Percentiles rank a stretch among this genome's conserved stretches.
Conservation (phyloP, 2,888 invertebrate species). For the Morpho achilles region DNA sequence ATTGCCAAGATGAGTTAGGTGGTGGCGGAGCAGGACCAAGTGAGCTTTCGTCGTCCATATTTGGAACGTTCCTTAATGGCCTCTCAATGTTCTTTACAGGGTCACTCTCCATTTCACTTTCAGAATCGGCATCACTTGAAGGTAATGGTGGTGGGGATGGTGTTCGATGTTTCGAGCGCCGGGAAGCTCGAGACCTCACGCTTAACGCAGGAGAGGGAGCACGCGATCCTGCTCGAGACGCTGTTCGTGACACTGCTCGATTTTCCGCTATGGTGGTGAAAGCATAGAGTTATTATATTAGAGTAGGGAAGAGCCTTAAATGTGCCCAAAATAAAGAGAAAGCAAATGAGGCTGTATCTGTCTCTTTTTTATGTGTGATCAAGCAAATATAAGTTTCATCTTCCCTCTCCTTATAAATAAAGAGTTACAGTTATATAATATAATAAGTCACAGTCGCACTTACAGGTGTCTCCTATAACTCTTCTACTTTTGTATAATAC, state of each 20-base stretch:
- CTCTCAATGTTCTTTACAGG: constrained; percentile 16
- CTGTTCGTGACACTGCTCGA: constrained; percentile 63
- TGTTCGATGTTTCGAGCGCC: constrained; percentile 61
- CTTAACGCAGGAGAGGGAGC: constrained; percentile 85
- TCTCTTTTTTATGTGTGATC: no score
- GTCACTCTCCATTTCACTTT: constrained; percentile 63
- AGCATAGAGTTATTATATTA: no score
- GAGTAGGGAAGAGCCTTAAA: no score
- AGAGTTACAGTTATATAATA: no score
- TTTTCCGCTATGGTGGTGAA: constrained; percentile 57
- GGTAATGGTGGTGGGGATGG: constrained; percentile 60
- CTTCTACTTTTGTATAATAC: no score
- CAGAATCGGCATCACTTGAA: constrained; percentile 82
- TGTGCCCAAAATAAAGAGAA: no score
- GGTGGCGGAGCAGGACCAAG: constrained; percentile 70
- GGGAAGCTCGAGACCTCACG: constrained; percentile 83
- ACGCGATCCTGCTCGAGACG: constrained; percentile 81
- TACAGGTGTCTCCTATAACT: no score
- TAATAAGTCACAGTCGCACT: no score
- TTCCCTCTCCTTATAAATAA: no score
- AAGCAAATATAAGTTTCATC: no score
- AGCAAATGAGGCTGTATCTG: no score
- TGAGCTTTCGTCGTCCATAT: constrained; percentile 43
- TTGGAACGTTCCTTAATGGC: constrained; percentile 11
- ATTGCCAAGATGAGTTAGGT: constrained; percentile 86